Base-by-base conservation (phyloP, 2,888 invertebrate genomes). In the Cheilosia pagana region DNA sequence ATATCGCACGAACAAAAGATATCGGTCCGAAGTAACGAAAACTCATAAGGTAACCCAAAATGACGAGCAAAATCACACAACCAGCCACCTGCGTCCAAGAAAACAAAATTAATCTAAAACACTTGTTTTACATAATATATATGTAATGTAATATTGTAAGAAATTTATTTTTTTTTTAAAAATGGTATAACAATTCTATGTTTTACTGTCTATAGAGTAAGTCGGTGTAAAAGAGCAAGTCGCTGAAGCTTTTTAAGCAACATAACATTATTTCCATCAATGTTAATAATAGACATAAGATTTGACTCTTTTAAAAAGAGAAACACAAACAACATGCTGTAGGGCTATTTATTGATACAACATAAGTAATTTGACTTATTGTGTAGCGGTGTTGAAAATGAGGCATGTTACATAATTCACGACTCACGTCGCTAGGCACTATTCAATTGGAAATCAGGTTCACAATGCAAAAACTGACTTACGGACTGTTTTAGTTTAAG, bases 1-100 rank as follows among this genome's bases (percentile, higher is more conserved):
- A 92, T 92, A 88, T 91, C 92, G 21, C 92, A 92, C 71, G 92
- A 92, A 86, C 92, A 91, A 88, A 92, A 92, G 88, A 90, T 90
- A 79, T 62, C 81, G 19, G 41, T 68, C 43, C 85, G 85, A 50
- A 23, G 14, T 31, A 63, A 28, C 48, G 85, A 85, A 31, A 81
- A 60, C 59, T 71, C 79, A 85, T 86, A 86, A 77, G 72, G 53
- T 28, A 31, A 71, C 65, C 74, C 23, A 55, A 53, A 59, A 68
- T 19, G 72, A 62, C 53, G 50, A 81, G 70, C 53, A 62, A 63
- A 45, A 74, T 59, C 23, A 41, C 59, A 74, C 70, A 74, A 55
- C 75, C 75, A 85, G 85, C 81, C 81, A 85, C 85, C 85, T 85
- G 85, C 81, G 85, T 85, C 85, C 88, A 87, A 82, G 12, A 74